Evolutionary conservation across 1,140 invertebrate species (phyloP), one percentile per base, ranked within the genome.

Genomic region (Aradophagus sp.): DNA sequence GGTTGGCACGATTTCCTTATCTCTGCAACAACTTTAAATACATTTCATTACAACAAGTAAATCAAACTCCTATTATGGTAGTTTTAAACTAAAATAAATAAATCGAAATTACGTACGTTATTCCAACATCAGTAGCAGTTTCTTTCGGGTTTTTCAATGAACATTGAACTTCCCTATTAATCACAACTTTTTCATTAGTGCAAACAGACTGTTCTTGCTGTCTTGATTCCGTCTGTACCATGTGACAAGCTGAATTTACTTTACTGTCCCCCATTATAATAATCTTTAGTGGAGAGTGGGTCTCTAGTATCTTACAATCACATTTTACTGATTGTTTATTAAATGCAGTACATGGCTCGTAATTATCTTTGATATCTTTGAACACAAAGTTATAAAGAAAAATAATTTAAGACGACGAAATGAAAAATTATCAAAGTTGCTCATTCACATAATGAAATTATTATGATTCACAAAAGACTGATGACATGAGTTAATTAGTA

Each of bases 231-330:
- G 14, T 41, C 7, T 58, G 23, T 19, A 48, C 34, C 5, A 32
- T 14, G 14, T 50, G 48, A 2, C n/a, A 8, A 1, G 5, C 44
- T 11, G 2, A 12, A 1, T 35, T 66, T 62, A 3, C 29, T 10
- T 4, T 6, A 5, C 2, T 55, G 47, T 36, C 15, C n/a, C 48
- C 56, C 31, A 62, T 45, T 29, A 73, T 73, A 42, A 66, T 67
- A 17, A 73, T 73, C 45, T 73, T 73, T n/a, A 73, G 1, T 13
- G 69, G 69, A 16, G 69, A 39, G 19, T 17, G 32, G 7, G 56
- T 17, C 67, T 73, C 52, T 7, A 73, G 14, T 1, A 62, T 14
- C 26, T 66, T 66, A 23, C 45, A 66, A n/a, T 66, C 50, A 13
- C 56, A 55, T 0, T 34, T 58, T 0, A 29, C 26, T 0, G 34